Percentiles rank a stretch among this genome's conserved stretches.
These are phyloP conservation scores for Axis porcinus DNA, from an alignment of 2,113 vertebrate genomes.

Conservation along the genomic window DNA sequence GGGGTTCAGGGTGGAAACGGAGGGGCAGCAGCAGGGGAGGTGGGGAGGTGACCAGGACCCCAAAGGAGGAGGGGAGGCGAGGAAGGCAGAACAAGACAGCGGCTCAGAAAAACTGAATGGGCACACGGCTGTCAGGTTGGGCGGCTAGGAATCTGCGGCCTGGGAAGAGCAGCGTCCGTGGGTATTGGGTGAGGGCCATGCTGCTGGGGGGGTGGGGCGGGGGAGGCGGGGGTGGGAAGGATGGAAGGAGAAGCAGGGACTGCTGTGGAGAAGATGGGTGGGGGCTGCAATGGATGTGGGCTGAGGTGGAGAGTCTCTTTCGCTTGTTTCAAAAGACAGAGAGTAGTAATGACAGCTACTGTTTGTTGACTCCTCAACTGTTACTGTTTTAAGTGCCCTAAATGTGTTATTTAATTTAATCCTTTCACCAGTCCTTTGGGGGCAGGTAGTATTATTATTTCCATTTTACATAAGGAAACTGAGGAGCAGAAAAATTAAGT, in stretches of 20 bases:
- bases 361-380: neutral
- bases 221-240: too few species aligned
- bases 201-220: neutral
- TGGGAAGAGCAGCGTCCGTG: neutral
- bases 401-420: neutral
- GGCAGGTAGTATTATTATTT: neutral
- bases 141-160: neutral
- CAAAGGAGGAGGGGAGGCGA: neutral
- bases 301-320: neutral
- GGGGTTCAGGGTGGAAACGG: neutral
- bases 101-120: neutral
- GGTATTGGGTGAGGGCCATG: too few species aligned
- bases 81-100: neutral
- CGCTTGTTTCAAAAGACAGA: neutral
- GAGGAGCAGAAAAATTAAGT: neutral
- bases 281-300: neutral
- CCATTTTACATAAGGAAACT: neutral
- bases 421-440: neutral
- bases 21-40: neutral
- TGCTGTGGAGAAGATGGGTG: neutral
- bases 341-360: neutral
- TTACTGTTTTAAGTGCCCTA: neutral
- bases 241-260: neutral
- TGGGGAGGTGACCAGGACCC: neutral
- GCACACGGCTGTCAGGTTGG: too few species aligned